phyloP scores from a whole-genome alignment of 2,113 vertebrate species.

The Phalacrocorax carbo region DNA sequence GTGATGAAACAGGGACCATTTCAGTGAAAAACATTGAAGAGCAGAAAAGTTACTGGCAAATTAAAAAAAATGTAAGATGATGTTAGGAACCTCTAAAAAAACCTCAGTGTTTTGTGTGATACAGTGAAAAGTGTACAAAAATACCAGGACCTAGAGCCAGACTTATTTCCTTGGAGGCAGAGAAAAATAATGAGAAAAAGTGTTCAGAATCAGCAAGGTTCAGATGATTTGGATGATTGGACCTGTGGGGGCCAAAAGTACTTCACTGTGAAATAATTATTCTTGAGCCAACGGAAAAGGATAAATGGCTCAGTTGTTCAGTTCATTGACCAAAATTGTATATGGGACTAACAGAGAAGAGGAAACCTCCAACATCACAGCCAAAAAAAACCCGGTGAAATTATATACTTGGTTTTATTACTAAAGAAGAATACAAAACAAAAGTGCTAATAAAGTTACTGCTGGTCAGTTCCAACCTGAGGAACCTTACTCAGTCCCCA shows the following conservation, averaged over 20 bases:
- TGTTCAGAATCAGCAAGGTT: slow-evolving; percentile 3
- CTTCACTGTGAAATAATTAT: slow-evolving; percentile 21
- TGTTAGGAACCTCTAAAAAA: neutral
- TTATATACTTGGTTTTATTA: neutral
- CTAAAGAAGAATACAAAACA: neutral
- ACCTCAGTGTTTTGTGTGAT: neutral
- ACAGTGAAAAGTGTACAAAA: neutral
- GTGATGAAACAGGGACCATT: neutral
- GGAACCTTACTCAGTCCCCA: neutral
- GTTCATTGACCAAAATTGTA: neutral
- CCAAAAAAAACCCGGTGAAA: neutral
- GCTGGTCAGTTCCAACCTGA: neutral
- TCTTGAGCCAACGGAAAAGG: neutral
- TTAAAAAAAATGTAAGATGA: neutral
- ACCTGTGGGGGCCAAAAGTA: neutral
- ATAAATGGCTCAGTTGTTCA: neutral
- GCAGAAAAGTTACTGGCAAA: neutral
- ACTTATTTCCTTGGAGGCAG: neutral
- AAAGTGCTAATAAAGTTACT: neutral
- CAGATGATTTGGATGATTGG: neutral
- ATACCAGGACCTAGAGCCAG: neutral
- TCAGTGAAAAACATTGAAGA: neutral
- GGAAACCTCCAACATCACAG: neutral
- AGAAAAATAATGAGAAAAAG: slow-evolving; percentile 19
- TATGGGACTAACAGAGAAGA: neutral